Evolutionary conservation across 1,140 invertebrate genomes (phyloP).

Genomic region (Orchestia grillus): DNA sequence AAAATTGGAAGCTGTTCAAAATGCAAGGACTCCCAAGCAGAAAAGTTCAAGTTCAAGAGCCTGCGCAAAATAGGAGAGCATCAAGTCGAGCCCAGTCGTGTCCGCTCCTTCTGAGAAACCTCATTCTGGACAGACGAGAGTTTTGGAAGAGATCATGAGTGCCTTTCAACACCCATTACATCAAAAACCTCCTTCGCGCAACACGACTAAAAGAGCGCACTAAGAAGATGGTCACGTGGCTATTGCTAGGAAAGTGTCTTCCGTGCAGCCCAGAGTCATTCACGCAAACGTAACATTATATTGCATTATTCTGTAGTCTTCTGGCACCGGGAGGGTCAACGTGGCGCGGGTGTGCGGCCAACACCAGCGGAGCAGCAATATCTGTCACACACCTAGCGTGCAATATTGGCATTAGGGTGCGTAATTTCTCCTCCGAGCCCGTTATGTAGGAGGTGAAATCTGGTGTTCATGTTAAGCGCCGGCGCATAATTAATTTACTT

Average conservation of each 20-base stretch:
- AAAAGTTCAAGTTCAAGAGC: too few species aligned
- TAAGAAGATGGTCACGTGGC: background rate
- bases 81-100: background rate
- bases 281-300: background rate
- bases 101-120: background rate
- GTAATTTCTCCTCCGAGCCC: too few species aligned
- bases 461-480: too few species aligned
- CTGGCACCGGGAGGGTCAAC: background rate
- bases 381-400: too few species aligned
- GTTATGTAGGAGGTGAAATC: too few species aligned
- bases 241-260: background rate
- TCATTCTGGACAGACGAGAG: background rate
- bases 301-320: background rate
- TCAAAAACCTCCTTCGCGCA: background rate
- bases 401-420: too few species aligned
- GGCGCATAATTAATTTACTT: too few species aligned
- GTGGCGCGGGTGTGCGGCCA: too few species aligned
- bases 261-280: background rate
- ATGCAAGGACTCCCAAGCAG: background rate
- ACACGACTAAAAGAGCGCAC: background rate
- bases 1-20: background rate
- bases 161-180: background rate
- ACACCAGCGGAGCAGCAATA: too few species aligned
- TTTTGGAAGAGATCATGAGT: background rate
- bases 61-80: too few species aligned